Base-by-base conservation (phyloP, 30 jellyfish, hydroid and myxozoan species). In the Chironex yamaguchii region DNA sequence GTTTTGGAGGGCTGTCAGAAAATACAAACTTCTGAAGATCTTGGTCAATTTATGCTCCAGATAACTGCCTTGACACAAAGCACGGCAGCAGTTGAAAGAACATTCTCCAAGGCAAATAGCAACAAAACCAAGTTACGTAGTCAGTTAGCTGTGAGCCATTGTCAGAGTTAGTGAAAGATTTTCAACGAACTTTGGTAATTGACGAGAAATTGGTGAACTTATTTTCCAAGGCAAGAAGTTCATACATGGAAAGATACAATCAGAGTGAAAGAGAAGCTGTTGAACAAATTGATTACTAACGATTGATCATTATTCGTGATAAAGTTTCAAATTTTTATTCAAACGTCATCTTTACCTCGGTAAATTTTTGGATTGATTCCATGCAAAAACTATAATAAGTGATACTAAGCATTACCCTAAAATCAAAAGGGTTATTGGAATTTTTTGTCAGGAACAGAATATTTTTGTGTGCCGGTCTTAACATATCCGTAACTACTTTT, bases 1-100 rank as follows among this genome's bases (percentile, higher is more conserved):
- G 34, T 69, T 84, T 74, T 84, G 94, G 94, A 50, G 71, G 62
- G 71, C 14, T 11, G 1, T 71, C 35, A 23, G 66, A 0, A 52
- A 29, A 23, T 54, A 25, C 54, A 34, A 0, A 52, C 29, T 17
- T 71, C 69, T 54, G 34, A 36, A 31, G 88, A 50, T 25, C 88
- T 84, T 31, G 94, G 71, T 17, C 33, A 68, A 72, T 84, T 84
- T 35, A 69, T 84, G 82, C 27, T 84, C 21, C 82, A 68, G 80
- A 49, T 84, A 3, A 84, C 72, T 24, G 94, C 94, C 1, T 49
- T 84, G 27, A 87, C 88, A 14, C 94, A 71, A 58, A 84, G 94
- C 71, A 84, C 88, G 4, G 88, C 94, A n/a, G 81, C 87, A 6
- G 88, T 69, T 22, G 88, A 84, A 42, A 11, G 94, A 28, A 34